These are phyloP conservation scores for Catostylus mosaicus DNA, from an alignment of 30 jellyfish, hydroid and myxozoan genomes.

Conservation along the genomic window DNA sequence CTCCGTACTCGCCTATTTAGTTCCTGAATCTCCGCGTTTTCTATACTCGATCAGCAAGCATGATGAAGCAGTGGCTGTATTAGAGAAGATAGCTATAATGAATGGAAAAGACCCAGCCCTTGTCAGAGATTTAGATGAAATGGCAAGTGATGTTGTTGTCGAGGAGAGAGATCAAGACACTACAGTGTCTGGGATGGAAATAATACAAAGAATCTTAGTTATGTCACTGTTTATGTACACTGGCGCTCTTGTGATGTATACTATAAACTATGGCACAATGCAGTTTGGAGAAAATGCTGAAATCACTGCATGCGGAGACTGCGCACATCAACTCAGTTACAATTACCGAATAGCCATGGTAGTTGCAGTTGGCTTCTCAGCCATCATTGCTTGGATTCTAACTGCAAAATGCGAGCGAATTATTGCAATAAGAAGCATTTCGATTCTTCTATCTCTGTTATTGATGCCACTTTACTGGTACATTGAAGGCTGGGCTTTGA, in stretches of 20 bases:
- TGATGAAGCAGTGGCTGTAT: neutral
- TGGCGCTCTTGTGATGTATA: neutral
- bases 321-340: neutral
- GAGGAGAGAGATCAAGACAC: neutral
- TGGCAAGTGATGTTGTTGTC: neutral
- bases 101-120: neutral
- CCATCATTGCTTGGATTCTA: neutral
- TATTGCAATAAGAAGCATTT: neutral
- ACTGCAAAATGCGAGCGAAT: neutral
- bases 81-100: slow-evolving; percentile 5
- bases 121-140: neutral
- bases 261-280: neutral
- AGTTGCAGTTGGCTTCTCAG: neutral
- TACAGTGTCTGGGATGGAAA: neutral
- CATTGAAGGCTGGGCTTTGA: neutral
- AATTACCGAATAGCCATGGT: slow-evolving; percentile 3
- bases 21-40: slow-evolving; percentile 15
- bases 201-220: neutral
- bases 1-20: neutral
- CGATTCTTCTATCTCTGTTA: too few relatives aligned
- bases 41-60: neutral
- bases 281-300: slow-evolving; percentile 11
- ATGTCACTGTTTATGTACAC: neutral
- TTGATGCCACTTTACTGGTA: neutral
- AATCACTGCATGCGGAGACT: neutral